These are phyloP conservation scores for Diaprepes abbreviatus DNA, from an alignment of 2,888 invertebrate genomes.

Conservation along the genomic window DNA sequence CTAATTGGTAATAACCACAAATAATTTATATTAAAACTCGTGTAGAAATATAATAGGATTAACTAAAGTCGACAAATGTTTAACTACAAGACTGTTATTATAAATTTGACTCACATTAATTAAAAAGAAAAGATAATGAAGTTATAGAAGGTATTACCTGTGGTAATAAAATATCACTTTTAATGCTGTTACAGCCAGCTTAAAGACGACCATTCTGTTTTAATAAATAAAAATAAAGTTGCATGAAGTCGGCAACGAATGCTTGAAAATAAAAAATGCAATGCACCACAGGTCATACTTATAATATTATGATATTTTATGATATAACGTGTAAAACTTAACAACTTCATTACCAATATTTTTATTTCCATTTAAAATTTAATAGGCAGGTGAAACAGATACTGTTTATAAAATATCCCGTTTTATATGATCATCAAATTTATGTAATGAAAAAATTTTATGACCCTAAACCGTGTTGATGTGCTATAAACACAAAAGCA, in stretches of 20 bases:
- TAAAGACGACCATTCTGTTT: neutral
- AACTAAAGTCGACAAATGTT: neutral
- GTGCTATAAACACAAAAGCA: conserved; percentile 17
- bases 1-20: no score
- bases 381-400: conserved; percentile 1
- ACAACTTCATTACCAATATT: conserved; percentile 10
- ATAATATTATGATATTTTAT: neutral
- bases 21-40: no score
- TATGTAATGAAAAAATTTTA: conserved; percentile 19
- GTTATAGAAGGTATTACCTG: neutral
- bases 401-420: conserved; percentile 14
- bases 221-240: neutral
- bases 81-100: neutral
- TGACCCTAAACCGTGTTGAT: conserved; percentile 15
- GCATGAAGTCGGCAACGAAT: neutral
- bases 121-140: neutral
- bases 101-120: neutral
- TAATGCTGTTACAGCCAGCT: neutral
- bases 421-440: conserved; percentile 15
- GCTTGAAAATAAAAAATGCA: neutral
- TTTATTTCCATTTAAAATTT: conserved; percentile 5
- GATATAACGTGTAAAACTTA: neutral
- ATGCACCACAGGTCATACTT: neutral
- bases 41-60: conserved; percentile 1
- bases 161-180: neutral